Percentiles rank a stretch among this genome's conserved stretches.
Conservation (phyloP, 2,113 vertebrate species). For the human region DNA sequence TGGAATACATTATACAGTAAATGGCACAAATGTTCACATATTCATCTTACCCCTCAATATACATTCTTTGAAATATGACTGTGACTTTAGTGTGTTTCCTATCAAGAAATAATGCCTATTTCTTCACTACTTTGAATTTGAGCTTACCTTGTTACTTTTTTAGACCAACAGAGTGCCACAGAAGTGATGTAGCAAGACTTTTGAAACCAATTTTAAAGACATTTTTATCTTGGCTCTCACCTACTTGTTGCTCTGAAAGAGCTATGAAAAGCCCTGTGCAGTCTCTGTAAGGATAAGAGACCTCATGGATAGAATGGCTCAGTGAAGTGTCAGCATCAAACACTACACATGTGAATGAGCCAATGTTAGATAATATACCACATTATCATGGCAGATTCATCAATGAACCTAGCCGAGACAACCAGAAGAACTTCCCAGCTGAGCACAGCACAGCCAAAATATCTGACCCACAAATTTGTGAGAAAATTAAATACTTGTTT, state of each 20-base stretch:
- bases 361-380: background rate
- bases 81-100: background rate
- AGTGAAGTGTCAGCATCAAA: background rate
- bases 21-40: background rate
- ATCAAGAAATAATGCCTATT: background rate
- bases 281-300: background rate
- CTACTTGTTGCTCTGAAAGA: too few species aligned
- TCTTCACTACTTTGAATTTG: background rate
- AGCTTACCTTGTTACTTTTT: background rate
- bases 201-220: background rate
- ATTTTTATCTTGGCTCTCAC: background rate
- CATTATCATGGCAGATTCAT: background rate
- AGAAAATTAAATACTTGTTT: background rate
- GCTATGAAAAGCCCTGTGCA: background rate
- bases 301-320: background rate
- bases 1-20: background rate
- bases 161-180: background rate
- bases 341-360: background rate
- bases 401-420: background rate
- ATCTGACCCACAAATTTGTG: background rate
- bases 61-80: background rate
- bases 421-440: background rate
- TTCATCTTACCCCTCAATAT: background rate
- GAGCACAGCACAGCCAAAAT: background rate
- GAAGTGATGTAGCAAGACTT: background rate